These are phyloP conservation scores for Leptinotarsa lineolata DNA, from an alignment of 1,140 invertebrate species.

Conservation along the genomic window DNA sequence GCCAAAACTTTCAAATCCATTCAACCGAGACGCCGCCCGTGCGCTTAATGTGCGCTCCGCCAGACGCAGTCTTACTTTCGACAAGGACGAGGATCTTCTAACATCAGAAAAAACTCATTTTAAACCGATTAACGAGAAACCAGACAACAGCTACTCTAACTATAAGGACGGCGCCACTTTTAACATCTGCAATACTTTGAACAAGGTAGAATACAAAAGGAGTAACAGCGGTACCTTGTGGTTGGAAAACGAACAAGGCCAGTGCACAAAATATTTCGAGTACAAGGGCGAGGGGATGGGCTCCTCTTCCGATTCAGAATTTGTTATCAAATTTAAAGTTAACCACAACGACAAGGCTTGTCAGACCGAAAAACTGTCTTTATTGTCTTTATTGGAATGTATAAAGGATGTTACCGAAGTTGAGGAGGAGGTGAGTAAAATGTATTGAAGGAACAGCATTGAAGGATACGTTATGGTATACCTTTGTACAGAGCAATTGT, in stretches of 20 bases:
- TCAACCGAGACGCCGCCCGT: slow-evolving; percentile 26
- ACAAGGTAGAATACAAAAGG: slow-evolving; percentile 57
- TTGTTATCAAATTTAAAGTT: slow-evolving; percentile 60
- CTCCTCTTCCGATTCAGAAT: slow-evolving; percentile 44
- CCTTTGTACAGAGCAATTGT: too few relatives aligned
- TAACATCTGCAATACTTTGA: slow-evolving; percentile 17
- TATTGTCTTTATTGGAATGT: neutral
- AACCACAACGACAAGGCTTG: slow-evolving; percentile 59
- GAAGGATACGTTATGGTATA: too few relatives aligned
- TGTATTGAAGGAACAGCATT: too few relatives aligned
- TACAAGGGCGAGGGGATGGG: slow-evolving; percentile 56
- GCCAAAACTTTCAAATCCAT: slow-evolving; percentile 31
- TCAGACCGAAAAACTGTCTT: slow-evolving; percentile 57
- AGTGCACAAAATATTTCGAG: slow-evolving; percentile 59
- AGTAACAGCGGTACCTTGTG: slow-evolving; percentile 59
- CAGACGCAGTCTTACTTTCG: slow-evolving; percentile 11
- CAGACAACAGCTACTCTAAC: slow-evolving; percentile 54
- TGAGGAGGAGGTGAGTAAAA: neutral
- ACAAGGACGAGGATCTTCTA: slow-evolving; percentile 65
- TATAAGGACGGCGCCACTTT: slow-evolving; percentile 72
- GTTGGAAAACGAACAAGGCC: slow-evolving; percentile 51
- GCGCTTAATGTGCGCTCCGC: slow-evolving; percentile 16
- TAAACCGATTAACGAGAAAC: slow-evolving; percentile 68
- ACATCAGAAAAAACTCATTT: slow-evolving; percentile 76
- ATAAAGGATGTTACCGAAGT: neutral